Conservation (phyloP, 2,797 vertebrate species). For the Etheostoma nigrum region DNA sequence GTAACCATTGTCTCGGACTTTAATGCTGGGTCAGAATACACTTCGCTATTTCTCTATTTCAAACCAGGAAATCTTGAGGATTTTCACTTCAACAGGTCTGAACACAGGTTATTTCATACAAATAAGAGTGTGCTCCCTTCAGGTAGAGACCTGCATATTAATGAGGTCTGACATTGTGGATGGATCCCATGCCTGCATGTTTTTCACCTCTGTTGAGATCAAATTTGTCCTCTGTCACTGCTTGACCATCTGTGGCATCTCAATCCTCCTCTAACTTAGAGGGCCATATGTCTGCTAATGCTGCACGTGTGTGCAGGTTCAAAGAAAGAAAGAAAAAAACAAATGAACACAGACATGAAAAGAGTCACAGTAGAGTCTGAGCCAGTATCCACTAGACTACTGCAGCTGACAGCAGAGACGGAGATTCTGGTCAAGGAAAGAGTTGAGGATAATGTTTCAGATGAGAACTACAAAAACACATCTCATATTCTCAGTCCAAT, state of each 20-base stretch:
- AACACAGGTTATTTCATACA: conserved; percentile 33
- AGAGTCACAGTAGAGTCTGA: neutral
- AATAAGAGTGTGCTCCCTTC: conserved; percentile 36
- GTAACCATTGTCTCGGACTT: conserved; percentile 3
- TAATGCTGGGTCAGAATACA: conserved; percentile 20
- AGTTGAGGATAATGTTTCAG: neutral
- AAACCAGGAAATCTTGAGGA: conserved; percentile 13
- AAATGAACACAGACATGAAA: conserved; percentile 6
- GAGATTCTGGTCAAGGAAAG: neutral
- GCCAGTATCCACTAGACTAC: neutral
- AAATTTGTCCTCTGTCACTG: conserved; percentile 6
- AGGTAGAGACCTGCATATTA: conserved; percentile 44
- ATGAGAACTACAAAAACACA: no score
- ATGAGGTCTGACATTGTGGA: conserved; percentile 36
- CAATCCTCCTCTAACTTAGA: neutral
- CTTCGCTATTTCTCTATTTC: conserved; percentile 11
- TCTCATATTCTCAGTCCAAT: neutral
- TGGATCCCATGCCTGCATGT: conserved; percentile 12
- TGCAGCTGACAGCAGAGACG: neutral
- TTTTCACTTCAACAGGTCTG: conserved; percentile 22
- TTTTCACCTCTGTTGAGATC: conserved; percentile 22
- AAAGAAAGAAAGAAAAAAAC: neutral
- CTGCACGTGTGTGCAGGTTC: neutral
- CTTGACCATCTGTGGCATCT: conserved; percentile 1
- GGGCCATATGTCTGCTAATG: conserved; percentile 5